These are phyloP conservation scores for Dryoscopus gambensis DNA, from an alignment of 2,113 vertebrate species.

Conservation along the genomic window DNA sequence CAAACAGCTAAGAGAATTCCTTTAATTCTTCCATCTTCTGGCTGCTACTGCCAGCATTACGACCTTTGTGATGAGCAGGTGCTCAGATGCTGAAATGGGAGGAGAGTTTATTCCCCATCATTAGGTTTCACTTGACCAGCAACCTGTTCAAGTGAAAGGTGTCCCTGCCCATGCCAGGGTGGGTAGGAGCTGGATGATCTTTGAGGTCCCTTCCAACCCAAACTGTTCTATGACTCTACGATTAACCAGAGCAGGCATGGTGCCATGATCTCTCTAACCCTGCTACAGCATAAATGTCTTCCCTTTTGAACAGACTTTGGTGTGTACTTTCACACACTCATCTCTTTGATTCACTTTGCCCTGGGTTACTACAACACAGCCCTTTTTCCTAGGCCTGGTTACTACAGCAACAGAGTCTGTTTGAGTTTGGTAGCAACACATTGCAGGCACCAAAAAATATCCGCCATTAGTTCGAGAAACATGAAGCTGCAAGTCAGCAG, in stretches of 20 bases:
- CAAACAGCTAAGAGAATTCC: background rate
- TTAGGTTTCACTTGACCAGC: background rate
- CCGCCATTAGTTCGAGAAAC: background rate
- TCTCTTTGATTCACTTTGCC: background rate
- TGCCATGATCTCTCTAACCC: background rate
- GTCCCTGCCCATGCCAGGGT: background rate
- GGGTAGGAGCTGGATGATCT: background rate
- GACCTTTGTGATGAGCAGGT: background rate
- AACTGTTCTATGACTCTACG: background rate
- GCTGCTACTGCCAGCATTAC: background rate
- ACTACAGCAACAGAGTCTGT: slow-evolving; percentile 37
- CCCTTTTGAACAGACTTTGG: background rate
- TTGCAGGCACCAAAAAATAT: background rate
- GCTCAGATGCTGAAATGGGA: background rate
- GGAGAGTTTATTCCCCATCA: background rate
- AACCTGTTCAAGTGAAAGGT: background rate
- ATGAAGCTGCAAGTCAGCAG: background rate
- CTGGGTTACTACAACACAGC: background rate
- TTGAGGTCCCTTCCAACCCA: background rate
- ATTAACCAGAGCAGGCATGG: background rate
- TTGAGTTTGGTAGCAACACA: background rate
- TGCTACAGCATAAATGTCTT: background rate
- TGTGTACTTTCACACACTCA: background rate
- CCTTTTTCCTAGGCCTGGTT: background rate
- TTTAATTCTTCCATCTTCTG: background rate